Percentiles rank a stretch among this genome's conserved stretches.
Conservation (phyloP, 1,140 invertebrate genomes). For the Magallana angulata region DNA sequence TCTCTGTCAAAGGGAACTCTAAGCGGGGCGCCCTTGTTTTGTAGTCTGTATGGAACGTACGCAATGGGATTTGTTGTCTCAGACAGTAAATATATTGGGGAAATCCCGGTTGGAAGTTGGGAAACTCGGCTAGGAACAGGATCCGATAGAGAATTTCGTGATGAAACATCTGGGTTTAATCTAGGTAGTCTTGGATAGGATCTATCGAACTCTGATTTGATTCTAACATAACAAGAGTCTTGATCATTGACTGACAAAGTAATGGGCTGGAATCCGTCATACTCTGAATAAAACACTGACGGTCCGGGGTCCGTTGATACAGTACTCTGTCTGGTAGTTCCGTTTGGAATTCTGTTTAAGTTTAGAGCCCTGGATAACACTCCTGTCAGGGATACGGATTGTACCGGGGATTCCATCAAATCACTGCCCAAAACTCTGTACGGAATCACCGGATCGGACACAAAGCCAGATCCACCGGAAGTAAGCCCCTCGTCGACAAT, state of each 20-base stretch:
- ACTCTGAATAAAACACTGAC: slow-evolving; percentile 8
- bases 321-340: background rate
- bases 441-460: background rate
- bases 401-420: background rate
- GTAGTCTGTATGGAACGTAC: background rate
- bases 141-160: background rate
- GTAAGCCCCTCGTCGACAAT: background rate
- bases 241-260: background rate
- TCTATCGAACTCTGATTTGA: slow-evolving; percentile 9
- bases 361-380: background rate
- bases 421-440: slow-evolving; percentile 3
- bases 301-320: background rate
- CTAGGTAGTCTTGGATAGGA: background rate
- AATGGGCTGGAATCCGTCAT: slow-evolving; percentile 4
- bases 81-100: background rate
- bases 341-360: background rate
- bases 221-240: background rate
- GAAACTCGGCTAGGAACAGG: background rate
- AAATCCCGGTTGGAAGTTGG: background rate
- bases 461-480: background rate
- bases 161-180: background rate
- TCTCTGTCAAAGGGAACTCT: background rate
- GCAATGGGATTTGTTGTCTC: background rate
- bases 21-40: background rate
- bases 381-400: background rate